phyloP scores from a whole-genome alignment of 2,797 vertebrate genomes.

The Zenarchopterus dispar region DNA sequence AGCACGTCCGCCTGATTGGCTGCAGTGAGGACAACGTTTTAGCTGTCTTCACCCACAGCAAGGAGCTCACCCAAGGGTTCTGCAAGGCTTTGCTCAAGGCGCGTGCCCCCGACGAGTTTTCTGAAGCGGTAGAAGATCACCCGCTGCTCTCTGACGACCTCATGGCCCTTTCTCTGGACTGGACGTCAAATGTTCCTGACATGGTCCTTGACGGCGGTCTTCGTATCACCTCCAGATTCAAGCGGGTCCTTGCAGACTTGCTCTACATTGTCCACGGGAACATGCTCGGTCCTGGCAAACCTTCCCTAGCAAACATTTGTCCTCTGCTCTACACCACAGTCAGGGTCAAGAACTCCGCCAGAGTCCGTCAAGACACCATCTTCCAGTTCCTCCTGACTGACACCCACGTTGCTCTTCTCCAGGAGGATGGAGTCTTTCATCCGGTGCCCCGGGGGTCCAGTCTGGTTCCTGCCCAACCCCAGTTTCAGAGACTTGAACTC shows the following conservation, averaged over 20 bases:
- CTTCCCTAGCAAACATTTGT: conserved; percentile 73
- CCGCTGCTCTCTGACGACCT: conserved; percentile 81
- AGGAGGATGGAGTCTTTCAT: conserved; percentile 72
- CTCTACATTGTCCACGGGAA: conserved; percentile 86
- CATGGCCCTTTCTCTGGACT: conserved; percentile 83
- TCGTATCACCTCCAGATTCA: conserved; percentile 81
- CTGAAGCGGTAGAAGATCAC: conserved; percentile 46
- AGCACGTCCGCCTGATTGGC: conserved; percentile 75
- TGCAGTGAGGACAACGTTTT: conserved; percentile 65
- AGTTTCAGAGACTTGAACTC: conserved; percentile 71
- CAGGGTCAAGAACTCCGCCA: conserved; percentile 42
- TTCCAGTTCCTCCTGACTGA: conserved; percentile 80
- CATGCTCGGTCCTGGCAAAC: conserved; percentile 67
- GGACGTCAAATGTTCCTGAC: conserved; percentile 74
- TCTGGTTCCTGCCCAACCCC: conserved; percentile 45
- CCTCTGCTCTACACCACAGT: conserved; percentile 84
- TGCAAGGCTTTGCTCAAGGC: conserved; percentile 73
- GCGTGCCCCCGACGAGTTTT: conserved; percentile 40
- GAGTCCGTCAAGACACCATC: conserved; percentile 8
- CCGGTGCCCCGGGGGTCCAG: conserved; percentile 34
- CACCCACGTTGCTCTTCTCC: conserved; percentile 81
- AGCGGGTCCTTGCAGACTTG: conserved; percentile 80
- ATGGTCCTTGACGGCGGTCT: conserved; percentile 65
- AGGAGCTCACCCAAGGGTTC: conserved; percentile 80
- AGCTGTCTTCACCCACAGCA: conserved; percentile 81